A percentile compares a stretch with the other conserved stretches of the same genome.
These are phyloP conservation scores for Ammodytes marinus DNA, from an alignment of 2,113 vertebrate species.

Conservation along the genomic window DNA sequence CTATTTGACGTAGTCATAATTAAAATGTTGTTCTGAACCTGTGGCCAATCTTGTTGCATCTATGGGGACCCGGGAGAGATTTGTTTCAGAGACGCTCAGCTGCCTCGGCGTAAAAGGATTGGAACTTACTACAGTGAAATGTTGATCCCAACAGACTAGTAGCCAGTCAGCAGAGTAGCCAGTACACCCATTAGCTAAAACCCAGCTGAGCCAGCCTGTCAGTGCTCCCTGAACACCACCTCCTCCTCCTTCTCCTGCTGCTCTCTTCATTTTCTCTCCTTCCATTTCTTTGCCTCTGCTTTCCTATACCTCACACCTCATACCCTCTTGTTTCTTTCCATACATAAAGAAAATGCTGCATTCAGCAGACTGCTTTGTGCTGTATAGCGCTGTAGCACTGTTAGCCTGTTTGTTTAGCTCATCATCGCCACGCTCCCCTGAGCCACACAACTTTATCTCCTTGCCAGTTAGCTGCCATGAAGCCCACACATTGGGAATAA, in stretches of 20 bases:
- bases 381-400: conserved; percentile 46
- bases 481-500: conserved; percentile 57
- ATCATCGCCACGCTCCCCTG: conserved; percentile 71
- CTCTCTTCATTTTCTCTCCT: conserved; percentile 3
- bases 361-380: conserved; percentile 44
- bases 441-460: conserved; percentile 67
- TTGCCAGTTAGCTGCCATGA: conserved; percentile 70
- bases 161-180: conserved; percentile 50
- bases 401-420: conserved; percentile 76
- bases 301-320: neutral
- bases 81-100: conserved; percentile 23
- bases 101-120: conserved; percentile 40
- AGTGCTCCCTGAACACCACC: conserved; percentile 44
- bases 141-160: conserved; percentile 34
- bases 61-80: conserved; percentile 16
- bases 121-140: conserved; percentile 37
- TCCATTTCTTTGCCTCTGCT: neutral
- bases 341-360: conserved; percentile 49
- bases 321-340: neutral
- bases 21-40: conserved; percentile 13
- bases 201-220: conserved; percentile 66
- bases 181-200: conserved; percentile 62
- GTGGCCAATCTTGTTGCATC: conserved; percentile 23
- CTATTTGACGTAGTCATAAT: neutral
- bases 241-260: neutral